A percentile compares a stretch with the other conserved stretches of the same genome.
These are phyloP conservation scores for Nymphicus hollandicus DNA, from an alignment of 2,113 vertebrate species.

Conservation along the genomic window DNA sequence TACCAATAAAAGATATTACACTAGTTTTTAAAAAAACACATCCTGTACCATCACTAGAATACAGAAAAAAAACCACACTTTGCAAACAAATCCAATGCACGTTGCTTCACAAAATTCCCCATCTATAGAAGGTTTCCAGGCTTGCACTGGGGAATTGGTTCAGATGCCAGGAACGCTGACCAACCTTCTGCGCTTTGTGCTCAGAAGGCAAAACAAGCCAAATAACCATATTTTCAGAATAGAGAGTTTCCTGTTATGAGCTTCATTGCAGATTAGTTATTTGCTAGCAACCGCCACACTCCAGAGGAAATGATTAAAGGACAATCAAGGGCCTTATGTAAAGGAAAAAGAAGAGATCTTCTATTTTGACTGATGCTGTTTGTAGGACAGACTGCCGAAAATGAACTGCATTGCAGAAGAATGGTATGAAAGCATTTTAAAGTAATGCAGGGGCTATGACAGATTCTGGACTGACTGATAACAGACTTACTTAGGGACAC, in stretches of 20 bases:
- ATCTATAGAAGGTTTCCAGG: neutral
- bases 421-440: neutral
- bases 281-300: conserved; percentile 47
- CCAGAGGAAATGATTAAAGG: conserved; percentile 43
- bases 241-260: conserved; percentile 47
- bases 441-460: neutral
- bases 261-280: conserved; percentile 40
- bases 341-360: neutral
- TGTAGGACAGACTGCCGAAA: neutral
- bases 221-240: neutral
- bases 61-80: neutral
- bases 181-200: conserved; percentile 29
- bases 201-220: conserved; percentile 23
- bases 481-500: neutral
- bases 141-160: conserved; percentile 4
- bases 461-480: neutral
- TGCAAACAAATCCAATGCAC: conserved; percentile 13
- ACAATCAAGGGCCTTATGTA: neutral
- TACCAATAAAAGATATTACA: neutral
- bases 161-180: neutral
- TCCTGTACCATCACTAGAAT: conserved; percentile 15
- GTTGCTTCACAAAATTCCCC: conserved; percentile 13
- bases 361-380: neutral
- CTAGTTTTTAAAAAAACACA: neutral
- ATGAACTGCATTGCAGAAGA: neutral